These are phyloP conservation scores for Engystomops pustulosus DNA, from an alignment of 2,113 vertebrate genomes.

Conservation along the genomic window DNA sequence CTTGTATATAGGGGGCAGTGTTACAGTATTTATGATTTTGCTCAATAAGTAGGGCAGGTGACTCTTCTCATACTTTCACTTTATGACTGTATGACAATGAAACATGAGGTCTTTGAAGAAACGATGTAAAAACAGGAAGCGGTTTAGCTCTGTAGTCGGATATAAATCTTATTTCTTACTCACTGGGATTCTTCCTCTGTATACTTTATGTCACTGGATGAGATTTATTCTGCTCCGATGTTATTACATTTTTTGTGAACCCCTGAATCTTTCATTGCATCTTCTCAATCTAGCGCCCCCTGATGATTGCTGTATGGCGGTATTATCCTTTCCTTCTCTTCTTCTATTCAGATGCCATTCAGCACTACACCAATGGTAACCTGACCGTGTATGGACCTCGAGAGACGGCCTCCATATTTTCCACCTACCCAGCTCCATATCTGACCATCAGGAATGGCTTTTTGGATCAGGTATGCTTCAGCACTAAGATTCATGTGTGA, in stretches of 20 bases:
- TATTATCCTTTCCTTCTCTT: not conserved
- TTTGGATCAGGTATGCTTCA: slow-evolving; percentile 74
- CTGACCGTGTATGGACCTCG: slow-evolving; percentile 71
- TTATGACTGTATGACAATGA: not conserved
- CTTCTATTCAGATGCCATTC: slow-evolving; percentile 63
- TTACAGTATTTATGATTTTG: not conserved
- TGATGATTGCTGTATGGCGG: not conserved
- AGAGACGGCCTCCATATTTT: slow-evolving; percentile 81
- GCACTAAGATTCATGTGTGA: not conserved
- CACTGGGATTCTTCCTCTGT: not conserved
- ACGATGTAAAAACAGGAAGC: not conserved
- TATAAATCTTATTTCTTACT: not conserved
- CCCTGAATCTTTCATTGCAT: not conserved
- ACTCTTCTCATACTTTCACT: not conserved
- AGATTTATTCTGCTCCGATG: too few species aligned
- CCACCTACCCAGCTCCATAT: slow-evolving; percentile 78
- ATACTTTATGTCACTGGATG: not conserved
- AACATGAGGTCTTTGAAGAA: not conserved
- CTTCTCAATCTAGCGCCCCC: not conserved
- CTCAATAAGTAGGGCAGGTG: not conserved
- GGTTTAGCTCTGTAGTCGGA: not conserved
- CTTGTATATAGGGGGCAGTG: too few species aligned
- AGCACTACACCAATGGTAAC: slow-evolving; percentile 68
- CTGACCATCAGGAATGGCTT: slow-evolving; percentile 76
- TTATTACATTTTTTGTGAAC: too few species aligned